Evolutionary conservation across 2,888 invertebrate species (phyloP), one percentile per base, ranked within the genome.

Genomic region (Aplocera efformata): DNA sequence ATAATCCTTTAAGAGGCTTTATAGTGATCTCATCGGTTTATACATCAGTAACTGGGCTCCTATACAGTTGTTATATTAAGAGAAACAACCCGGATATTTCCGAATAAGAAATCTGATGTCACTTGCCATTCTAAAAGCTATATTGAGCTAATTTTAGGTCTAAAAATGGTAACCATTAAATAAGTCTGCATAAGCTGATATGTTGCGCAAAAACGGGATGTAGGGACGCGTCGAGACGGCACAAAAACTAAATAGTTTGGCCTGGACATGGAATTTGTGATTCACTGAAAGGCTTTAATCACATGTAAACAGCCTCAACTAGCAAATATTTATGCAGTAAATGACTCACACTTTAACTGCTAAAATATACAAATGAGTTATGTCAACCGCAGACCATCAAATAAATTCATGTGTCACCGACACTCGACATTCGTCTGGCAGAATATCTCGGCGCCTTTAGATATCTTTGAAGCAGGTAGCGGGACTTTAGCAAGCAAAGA

Each of bases 381-480:
- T n/a, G n/a, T n/a, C n/a, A 56, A 48, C 49, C 49, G 55, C 58
- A 42, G 51, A 53, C 50, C 37, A 42, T 51, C 50, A 58, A 58
- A 56, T 56, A 65, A 50, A 50, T 42, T 56, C 63, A 60, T 73
- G 77, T 75, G 77, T 79, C 80, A 80, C 77, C 73, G 67, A 66
- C 69, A 66, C 54, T 58, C 55, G 51, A 63, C n/a, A n/a, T n/a
- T n/a, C n/a, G 59, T 54, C 63, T 57, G 48, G 42, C n/a, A n/a
- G n/a, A n/a, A 60, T 64, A 51, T 50, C 46, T 48, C 11, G 38
- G 55, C 60, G 56, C 56, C 61, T 66, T 64, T 60, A 63, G 51
- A 56, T 56, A 58, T 63, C 63, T 70, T 61, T 67, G 53, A 64
- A 63, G 75, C 83, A 85, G 85, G 85, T 85, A 85, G 82, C 67